These are phyloP conservation scores for Urocolius indicus DNA, from an alignment of 2,113 vertebrate genomes.

Conservation along the genomic window DNA sequence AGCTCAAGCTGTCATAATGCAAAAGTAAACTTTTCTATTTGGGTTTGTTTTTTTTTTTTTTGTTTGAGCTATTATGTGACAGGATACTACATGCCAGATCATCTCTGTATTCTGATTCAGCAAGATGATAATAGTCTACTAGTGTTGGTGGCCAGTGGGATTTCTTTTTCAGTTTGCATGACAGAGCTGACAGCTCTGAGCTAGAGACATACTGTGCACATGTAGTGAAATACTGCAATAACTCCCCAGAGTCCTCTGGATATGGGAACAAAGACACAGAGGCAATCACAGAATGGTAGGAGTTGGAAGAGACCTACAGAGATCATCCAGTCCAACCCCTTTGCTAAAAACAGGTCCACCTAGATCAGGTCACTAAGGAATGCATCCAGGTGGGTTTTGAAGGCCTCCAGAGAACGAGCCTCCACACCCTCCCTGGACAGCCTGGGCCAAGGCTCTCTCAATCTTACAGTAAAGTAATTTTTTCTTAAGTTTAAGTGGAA, in stretches of 20 bases:
- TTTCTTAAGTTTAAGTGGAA: no score
- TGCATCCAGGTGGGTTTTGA: no score
- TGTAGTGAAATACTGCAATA: fast-evolving
- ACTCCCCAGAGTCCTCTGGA: background rate
- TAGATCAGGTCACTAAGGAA: no score
- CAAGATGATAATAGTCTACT: no score
- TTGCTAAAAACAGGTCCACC: no score
- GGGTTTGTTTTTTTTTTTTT: background rate
- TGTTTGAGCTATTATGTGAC: background rate
- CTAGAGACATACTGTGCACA: background rate
- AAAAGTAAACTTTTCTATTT: background rate
- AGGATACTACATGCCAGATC: background rate
- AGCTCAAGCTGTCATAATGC: background rate
- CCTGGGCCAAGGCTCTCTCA: no score
- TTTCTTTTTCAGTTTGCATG: background rate
- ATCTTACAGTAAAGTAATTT: no score
- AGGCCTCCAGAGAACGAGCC: no score
- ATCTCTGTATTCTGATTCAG: background rate
- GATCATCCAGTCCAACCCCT: no score
- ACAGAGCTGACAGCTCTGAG: background rate
- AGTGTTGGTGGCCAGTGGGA: background rate
- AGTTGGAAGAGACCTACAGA: no score
- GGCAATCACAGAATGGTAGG: background rate
- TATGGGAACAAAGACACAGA: background rate
- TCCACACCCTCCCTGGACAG: no score